Base-by-base conservation (phyloP, 1,140 invertebrate genomes). In the Leptinotarsa defecta region DNA sequence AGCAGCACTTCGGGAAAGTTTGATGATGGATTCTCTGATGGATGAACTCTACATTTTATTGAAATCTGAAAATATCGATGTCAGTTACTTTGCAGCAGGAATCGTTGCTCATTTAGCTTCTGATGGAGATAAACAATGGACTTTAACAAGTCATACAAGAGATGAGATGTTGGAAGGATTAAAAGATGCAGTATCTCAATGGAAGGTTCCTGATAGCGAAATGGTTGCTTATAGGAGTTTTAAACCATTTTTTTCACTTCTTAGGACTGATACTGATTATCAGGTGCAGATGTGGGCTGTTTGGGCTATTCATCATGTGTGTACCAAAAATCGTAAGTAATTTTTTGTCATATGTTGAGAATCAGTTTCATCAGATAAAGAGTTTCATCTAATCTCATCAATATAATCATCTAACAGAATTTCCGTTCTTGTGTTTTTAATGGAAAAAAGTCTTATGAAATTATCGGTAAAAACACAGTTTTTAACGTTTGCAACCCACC, bases 211-310 rank as follows among this genome's bases (percentile, higher is more conserved):
- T 1, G 89, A 92, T 65, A 89, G 89, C 65, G 93, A 95, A 84
- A 95, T 95, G 94, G 94, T 95, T 19, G 93, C 94, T 13, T 95
- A 95, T 84, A 88, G 93, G 79, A 95, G 93, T 62, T 95, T 95
- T 83, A 90, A 90, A 76, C 94, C 94, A 52, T 95, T 95, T 85
- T 91, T 94, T 77, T 90, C 92, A 2, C 84, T 95, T 34, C 83
- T 95, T 34, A 82, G 85, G 48, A 89, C 89, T 74, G 84, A 86
- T 20, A 88, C 91, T 72, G 88, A 90, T 73, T 88, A 89, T 81
- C 89, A 92, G 65, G 92, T 94, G 57, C 93, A 94, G 81, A 83
- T 95, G 20, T 95, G 94, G 94, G 93, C 93, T 48, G 89, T 94
- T 11, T 95, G 94, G 94, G 94, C 94, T 0, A 92, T 95, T 78